Conservation (phyloP, 2,113 vertebrate genomes). For the Rhodinocichla rosea region DNA sequence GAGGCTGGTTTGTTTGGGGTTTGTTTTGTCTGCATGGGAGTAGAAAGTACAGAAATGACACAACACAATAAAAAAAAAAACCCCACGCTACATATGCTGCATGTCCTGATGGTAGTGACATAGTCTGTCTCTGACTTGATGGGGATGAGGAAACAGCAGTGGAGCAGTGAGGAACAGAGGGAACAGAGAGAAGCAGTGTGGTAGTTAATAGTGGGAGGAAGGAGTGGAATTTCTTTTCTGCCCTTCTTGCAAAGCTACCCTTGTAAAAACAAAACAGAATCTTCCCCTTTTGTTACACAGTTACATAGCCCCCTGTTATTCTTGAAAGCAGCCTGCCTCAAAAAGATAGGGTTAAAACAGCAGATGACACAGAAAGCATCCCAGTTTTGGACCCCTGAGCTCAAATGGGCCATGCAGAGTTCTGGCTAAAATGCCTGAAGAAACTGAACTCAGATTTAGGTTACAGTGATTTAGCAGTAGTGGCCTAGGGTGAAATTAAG, state of each 20-base stretch:
- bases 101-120: background rate
- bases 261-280: background rate
- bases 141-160: background rate
- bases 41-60: background rate
- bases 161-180: background rate
- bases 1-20: background rate
- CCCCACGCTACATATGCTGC: background rate
- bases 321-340: background rate
- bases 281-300: background rate
- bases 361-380: background rate
- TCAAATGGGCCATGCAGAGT: background rate
- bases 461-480: background rate
- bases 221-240: background rate
- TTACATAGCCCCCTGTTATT: rapidly evolving
- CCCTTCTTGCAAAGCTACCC: background rate
- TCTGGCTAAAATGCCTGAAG: background rate
- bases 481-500: background rate
- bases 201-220: background rate
- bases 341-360: background rate
- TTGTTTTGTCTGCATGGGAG: background rate
- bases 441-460: background rate
- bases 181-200: background rate
- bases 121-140: background rate
- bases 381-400: background rate
- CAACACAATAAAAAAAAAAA: background rate